Evolutionary conservation across 2,113 vertebrate species (phyloP).

Genomic region (Oncorhynchus clarkii): DNA sequence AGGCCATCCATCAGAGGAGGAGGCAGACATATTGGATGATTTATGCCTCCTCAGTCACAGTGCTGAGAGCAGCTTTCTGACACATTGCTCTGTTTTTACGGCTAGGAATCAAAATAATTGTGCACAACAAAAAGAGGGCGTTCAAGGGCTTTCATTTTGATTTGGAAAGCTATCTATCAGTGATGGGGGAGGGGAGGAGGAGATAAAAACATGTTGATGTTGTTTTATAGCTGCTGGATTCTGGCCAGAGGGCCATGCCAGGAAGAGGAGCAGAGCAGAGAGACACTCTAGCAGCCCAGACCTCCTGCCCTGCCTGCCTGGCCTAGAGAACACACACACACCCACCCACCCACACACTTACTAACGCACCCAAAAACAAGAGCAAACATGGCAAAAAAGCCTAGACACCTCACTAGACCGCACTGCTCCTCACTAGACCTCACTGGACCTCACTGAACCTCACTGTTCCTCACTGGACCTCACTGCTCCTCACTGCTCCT

Average conservation of each 20-base stretch:
- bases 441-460: too few species aligned
- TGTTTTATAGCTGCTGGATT: constrained; percentile 43
- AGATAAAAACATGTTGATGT: constrained; percentile 48
- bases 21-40: constrained; percentile 39
- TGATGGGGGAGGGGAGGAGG: constrained; percentile 3
- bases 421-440: too few species aligned
- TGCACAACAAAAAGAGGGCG: constrained; percentile 40
- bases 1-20: constrained; percentile 49
- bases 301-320: not conserved
- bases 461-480: too few species aligned
- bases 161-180: constrained; percentile 39
- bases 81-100: constrained; percentile 22
- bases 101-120: constrained; percentile 43
- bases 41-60: constrained; percentile 37
- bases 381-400: not conserved
- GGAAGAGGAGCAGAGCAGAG: not conserved
- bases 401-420: not conserved
- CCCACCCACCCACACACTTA: not conserved
- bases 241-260: constrained; percentile 10
- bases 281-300: constrained; percentile 11
- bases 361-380: not conserved
- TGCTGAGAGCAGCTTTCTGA: constrained; percentile 29
- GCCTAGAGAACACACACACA: not conserved
- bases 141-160: constrained; percentile 41
- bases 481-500: too few species aligned